Conservation (phyloP, 2,888 invertebrate species). For the Thymelicus acteon region DNA sequence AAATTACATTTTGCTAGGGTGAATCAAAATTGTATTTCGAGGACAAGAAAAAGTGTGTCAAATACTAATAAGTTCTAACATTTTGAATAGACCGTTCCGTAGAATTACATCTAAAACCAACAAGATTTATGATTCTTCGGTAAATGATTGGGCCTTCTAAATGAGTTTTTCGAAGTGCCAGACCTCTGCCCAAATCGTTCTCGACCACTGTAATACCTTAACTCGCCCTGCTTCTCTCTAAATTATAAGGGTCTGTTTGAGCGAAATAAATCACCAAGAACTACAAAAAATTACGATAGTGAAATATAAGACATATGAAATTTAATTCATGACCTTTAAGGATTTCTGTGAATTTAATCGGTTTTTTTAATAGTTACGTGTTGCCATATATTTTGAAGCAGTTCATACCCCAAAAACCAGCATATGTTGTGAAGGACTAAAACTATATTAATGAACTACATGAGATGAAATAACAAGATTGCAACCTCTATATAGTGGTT, state of each 20-base stretch:
- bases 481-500: no score
- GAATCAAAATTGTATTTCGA: background rate
- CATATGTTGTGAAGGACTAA: no score
- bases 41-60: background rate
- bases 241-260: conserved; percentile 36
- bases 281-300: conserved; percentile 28
- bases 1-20: no score
- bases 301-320: background rate
- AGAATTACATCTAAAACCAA: conserved; percentile 23
- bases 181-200: conserved; percentile 35
- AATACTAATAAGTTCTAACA: background rate
- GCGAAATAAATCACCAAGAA: conserved; percentile 29
- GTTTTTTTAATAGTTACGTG: no score
- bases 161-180: conserved; percentile 37
- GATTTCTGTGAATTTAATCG: no score
- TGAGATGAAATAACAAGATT: no score
- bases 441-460: no score
- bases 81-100: conserved; percentile 1
- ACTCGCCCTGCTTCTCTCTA: conserved; percentile 31
- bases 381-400: no score
- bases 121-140: conserved; percentile 37
- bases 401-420: no score
- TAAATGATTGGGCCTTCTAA: conserved; percentile 37
- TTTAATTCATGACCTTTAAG: no score
- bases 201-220: conserved; percentile 29